phyloP scores from a whole-genome alignment of 2,113 vertebrate species.

The Thalassoma bifasciatum region DNA sequence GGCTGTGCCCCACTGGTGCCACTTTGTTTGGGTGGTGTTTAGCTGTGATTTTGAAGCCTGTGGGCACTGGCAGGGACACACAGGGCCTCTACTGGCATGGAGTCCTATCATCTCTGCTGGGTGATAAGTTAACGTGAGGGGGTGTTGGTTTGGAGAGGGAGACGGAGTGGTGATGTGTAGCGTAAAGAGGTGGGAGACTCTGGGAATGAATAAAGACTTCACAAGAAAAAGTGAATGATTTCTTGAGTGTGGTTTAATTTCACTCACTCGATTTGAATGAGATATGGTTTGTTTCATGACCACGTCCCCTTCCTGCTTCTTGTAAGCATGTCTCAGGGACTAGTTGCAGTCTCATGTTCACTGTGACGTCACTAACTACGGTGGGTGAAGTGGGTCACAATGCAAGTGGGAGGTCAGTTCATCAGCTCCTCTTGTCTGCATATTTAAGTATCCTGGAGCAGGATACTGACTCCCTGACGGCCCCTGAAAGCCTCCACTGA shows the following conservation, averaged over 20 bases:
- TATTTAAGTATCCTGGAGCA: too few species aligned
- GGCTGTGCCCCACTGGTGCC: slow-evolving; percentile 38
- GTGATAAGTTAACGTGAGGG: slow-evolving; percentile 32
- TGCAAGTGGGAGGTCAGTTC: too few species aligned
- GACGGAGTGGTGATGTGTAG: slow-evolving; percentile 21
- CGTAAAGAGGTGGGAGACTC: background rate
- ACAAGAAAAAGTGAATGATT: background rate
- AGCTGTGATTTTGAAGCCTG: slow-evolving; percentile 56
- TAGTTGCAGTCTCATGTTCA: background rate
- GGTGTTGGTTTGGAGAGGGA: background rate
- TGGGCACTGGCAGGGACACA: slow-evolving; percentile 57
- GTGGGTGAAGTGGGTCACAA: too few species aligned
- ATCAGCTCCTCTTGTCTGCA: background rate
- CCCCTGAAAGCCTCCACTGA: too few species aligned
- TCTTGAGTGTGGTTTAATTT: background rate
- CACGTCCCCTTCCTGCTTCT: background rate
- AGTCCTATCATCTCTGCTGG: slow-evolving; percentile 54
- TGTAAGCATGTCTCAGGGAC: slow-evolving; percentile 3
- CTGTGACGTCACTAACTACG: too few species aligned
- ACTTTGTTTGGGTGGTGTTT: slow-evolving; percentile 56
- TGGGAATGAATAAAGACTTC: too few species aligned
- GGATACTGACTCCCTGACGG: too few species aligned
- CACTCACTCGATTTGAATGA: too few species aligned
- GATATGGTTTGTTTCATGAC: background rate
- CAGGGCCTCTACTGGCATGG: slow-evolving; percentile 42